These are phyloP conservation scores for Dipodomys ordii DNA, from an alignment of 2,113 vertebrate species.

Conservation along the genomic window DNA sequence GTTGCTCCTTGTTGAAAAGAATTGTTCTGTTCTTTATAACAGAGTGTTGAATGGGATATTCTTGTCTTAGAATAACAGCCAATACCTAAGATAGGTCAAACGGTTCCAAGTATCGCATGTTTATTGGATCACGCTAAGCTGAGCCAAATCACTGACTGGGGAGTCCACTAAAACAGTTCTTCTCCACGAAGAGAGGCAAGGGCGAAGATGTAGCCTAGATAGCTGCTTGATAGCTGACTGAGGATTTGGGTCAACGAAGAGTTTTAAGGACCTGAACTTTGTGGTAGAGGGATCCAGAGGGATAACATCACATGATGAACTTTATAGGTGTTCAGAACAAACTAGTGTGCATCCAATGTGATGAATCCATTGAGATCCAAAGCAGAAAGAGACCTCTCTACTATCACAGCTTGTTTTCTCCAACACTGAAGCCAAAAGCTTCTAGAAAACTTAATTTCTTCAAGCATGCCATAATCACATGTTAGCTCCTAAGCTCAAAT, in stretches of 20 bases:
- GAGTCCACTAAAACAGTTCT: not conserved
- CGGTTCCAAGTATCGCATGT: not conserved
- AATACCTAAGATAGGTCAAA: not conserved
- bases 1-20: not conserved
- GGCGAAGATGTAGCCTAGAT: not conserved
- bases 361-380: not conserved
- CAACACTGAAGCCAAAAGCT: not conserved
- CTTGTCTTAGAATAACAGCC: not conserved
- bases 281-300: not conserved
- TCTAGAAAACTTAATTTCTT: not conserved
- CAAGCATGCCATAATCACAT: not conserved
- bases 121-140: not conserved
- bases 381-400: not conserved
- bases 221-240: not conserved
- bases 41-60: slow-evolving; percentile 3
- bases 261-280: not conserved
- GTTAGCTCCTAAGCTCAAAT: not conserved
- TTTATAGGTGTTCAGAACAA: not conserved
- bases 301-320: no score
- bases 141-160: not conserved
- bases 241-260: not conserved
- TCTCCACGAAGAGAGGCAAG: not conserved
- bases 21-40: not conserved
- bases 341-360: not conserved
- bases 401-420: not conserved